These are phyloP conservation scores for Anorthoa munda DNA, from an alignment of 2,888 invertebrate genomes.

Conservation along the genomic window DNA sequence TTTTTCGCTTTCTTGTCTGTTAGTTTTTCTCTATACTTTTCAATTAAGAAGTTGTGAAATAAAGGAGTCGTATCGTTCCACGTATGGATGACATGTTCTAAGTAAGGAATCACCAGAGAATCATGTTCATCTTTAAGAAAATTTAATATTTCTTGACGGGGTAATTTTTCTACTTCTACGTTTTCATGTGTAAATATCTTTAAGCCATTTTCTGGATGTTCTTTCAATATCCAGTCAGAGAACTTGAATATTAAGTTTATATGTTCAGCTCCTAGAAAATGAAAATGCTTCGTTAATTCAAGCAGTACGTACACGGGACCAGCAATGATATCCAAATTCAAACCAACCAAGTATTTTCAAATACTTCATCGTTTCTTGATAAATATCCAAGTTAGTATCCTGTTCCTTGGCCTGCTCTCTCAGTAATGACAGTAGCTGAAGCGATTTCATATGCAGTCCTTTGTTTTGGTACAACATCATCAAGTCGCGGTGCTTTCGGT, in stretches of 20 bases:
- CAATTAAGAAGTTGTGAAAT: slow-evolving; percentile 97
- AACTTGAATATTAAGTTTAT: slow-evolving; percentile 97
- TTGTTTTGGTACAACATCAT: slow-evolving; percentile 99
- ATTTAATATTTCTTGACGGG: slow-evolving; percentile 96
- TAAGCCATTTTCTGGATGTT: slow-evolving; percentile 97
- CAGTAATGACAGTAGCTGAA: slow-evolving; percentile 93
- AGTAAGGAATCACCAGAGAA: slow-evolving; percentile 96
- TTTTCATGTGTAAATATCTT: slow-evolving; percentile 97
- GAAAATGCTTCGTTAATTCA: slow-evolving; percentile 19
- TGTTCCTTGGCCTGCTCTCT: slow-evolving; percentile 94
- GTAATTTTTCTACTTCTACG: slow-evolving; percentile 96
- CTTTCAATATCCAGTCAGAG: slow-evolving; percentile 97
- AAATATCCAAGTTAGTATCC: slow-evolving; percentile 94
- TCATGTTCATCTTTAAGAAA: slow-evolving; percentile 96
- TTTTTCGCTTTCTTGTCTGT: slow-evolving; percentile 80
- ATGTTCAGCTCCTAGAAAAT: slow-evolving; percentile 92
- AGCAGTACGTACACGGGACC: neutral
- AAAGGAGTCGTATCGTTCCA: slow-evolving; percentile 96
- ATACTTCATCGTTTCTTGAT: slow-evolving; percentile 96
- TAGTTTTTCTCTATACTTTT: slow-evolving; percentile 96
- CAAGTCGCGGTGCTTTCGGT: slow-evolving; percentile 97
- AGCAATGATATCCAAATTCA: neutral
- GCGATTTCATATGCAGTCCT: slow-evolving; percentile 97
- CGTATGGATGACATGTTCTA: slow-evolving; percentile 97
- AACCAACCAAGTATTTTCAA: slow-evolving; percentile 95